These are phyloP conservation scores for Mimumesa dahlbomi DNA, from an alignment of 2,888 invertebrate species.

Conservation along the genomic window DNA sequence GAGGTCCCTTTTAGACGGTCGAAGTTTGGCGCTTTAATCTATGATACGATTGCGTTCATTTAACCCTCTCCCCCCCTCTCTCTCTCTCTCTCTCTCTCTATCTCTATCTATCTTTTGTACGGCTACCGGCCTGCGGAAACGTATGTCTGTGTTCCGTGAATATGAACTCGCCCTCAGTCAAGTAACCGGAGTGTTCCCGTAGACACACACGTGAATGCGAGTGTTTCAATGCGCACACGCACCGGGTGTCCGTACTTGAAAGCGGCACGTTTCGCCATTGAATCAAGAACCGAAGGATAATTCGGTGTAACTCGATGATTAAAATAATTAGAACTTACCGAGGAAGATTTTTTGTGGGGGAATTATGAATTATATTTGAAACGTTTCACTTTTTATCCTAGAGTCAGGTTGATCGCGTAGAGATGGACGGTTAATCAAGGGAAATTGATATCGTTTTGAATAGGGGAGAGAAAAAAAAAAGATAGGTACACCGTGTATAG, in stretches of 20 bases:
- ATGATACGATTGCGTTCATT: not conserved
- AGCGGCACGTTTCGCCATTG: too few species aligned
- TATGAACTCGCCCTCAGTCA: conserved; percentile 1
- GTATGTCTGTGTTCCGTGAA: conserved; percentile 1
- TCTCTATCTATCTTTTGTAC: not conserved
- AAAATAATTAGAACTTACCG: too few species aligned
- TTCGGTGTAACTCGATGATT: too few species aligned
- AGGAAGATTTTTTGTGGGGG: too few species aligned
- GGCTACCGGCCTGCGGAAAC: not conserved
- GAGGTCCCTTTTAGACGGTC: not conserved
- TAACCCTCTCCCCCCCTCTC: not conserved
- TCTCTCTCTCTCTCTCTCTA: not conserved
- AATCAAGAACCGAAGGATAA: too few species aligned
- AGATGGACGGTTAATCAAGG: too few species aligned
- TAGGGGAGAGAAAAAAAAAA: not conserved
- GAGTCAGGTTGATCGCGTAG: too few species aligned
- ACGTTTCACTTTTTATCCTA: not conserved
- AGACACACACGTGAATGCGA: conserved; percentile 28
- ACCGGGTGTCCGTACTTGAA: conserved; percentile 35
- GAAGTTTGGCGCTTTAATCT: not conserved
- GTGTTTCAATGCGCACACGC: conserved; percentile 33
- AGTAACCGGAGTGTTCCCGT: conserved; percentile 17
- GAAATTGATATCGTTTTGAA: not conserved
- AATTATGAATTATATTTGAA: too few species aligned
- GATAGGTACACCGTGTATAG: not conserved